Conservation (phyloP, 2,888 invertebrate species). For the Teinopalpus imperialis region DNA sequence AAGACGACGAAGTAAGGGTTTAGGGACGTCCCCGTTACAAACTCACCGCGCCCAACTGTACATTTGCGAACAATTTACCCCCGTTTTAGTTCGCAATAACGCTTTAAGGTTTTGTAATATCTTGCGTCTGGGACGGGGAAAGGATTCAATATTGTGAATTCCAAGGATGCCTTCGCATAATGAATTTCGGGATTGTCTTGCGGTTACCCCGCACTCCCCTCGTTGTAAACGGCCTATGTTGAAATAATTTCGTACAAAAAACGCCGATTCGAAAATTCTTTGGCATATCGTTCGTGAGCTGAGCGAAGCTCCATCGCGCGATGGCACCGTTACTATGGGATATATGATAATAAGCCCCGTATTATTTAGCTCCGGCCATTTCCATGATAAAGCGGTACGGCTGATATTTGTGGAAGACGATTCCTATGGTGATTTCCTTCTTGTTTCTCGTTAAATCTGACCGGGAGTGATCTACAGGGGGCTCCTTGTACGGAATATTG, state of each 20-base stretch:
- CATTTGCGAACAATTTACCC: constrained; percentile 52
- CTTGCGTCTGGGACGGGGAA: constrained; percentile 40
- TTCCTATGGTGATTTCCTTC: constrained; percentile 79
- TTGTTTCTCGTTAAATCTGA: constrained; percentile 76
- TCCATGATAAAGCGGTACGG: constrained; percentile 76
- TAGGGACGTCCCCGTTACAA: no score
- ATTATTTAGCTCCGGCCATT: constrained; percentile 78
- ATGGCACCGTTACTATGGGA: constrained; percentile 56
- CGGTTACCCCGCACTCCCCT: constrained; percentile 64
- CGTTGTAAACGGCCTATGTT: constrained; percentile 39
- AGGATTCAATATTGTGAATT: constrained; percentile 81
- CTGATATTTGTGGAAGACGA: constrained; percentile 74
- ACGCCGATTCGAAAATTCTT: constrained; percentile 40
- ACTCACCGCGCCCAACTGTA: constrained; percentile 31
- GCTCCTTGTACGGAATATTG: constrained; percentile 53
- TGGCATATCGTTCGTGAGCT: constrained; percentile 41
- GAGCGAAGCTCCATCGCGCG: constrained; percentile 54
- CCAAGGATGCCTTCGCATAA: constrained; percentile 75
- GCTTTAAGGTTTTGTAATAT: constrained; percentile 54
- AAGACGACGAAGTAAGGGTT: no score
- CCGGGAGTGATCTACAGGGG: constrained; percentile 68
- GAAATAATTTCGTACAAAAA: constrained; percentile 39
- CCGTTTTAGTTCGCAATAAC: constrained; percentile 59
- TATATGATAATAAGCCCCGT: constrained; percentile 68
- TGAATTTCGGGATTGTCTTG: constrained; percentile 80